A percentile compares a stretch with the other conserved stretches of the same genome.
Conservation (phyloP, 2,888 invertebrate genomes). For the Masnerella sp. region DNA sequence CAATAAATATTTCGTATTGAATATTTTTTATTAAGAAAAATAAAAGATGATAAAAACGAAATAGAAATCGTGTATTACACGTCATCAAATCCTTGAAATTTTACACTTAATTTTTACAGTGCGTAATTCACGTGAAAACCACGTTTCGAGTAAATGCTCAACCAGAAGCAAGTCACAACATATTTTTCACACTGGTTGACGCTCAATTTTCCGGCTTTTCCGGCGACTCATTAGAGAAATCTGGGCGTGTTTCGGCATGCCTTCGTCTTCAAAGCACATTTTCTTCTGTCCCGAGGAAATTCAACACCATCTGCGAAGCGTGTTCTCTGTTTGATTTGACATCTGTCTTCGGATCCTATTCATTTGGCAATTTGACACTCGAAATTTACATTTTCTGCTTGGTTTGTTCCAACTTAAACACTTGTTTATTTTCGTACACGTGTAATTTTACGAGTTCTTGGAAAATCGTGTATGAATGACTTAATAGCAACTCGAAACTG, state of each 20-base stretch:
- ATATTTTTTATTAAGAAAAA: too few relatives aligned
- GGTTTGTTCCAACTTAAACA: slow-evolving; percentile 20
- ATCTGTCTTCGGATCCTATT: slow-evolving; percentile 40
- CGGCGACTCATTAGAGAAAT: neutral
- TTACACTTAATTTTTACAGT: too few relatives aligned
- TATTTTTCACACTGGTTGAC: slow-evolving; percentile 28
- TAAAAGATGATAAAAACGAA: too few relatives aligned
- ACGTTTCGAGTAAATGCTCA: too few relatives aligned
- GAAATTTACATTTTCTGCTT: slow-evolving; percentile 38
- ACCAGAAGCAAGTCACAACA: slow-evolving; percentile 2
- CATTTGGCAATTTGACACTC: slow-evolving; percentile 28
- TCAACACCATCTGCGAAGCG: slow-evolving; percentile 40
- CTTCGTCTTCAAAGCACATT: slow-evolving; percentile 34
- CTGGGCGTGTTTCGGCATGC: slow-evolving; percentile 27
- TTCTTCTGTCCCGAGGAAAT: slow-evolving; percentile 27
- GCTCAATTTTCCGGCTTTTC: neutral
- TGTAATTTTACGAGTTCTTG: slow-evolving; percentile 9
- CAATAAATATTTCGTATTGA: too few relatives aligned
- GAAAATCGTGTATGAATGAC: neutral
- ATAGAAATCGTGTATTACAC: too few relatives aligned
- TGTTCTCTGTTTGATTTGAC: slow-evolving; percentile 58
- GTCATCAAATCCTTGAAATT: too few relatives aligned
- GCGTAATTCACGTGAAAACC: too few relatives aligned
- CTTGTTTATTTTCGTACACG: slow-evolving; percentile 34
- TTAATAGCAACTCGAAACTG: neutral